These are phyloP conservation scores for Archivesica marissinica DNA, from an alignment of 1,140 invertebrate species.

Conservation along the genomic window DNA sequence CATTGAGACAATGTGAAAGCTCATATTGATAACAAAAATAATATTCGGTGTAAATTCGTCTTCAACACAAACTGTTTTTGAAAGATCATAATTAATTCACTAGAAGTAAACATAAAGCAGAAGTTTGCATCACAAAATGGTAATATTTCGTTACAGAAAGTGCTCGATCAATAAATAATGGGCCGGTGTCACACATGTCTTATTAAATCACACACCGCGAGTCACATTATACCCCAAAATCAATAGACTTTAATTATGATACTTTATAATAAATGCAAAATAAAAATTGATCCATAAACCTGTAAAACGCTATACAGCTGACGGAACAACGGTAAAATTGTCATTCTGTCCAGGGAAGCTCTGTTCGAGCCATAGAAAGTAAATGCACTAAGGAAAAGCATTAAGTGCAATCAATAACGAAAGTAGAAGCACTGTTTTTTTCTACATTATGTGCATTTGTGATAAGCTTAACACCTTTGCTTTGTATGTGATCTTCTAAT, in stretches of 20 bases:
- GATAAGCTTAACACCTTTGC: too few species aligned
- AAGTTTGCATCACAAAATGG: neutral
- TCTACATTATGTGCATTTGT: too few species aligned
- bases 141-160: neutral
- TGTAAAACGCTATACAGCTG: neutral
- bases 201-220: conserved; percentile 32
- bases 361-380: neutral
- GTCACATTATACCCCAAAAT: conserved; percentile 12
- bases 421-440: too few species aligned
- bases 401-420: conserved; percentile 2
- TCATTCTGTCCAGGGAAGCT: neutral
- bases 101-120: conserved; percentile 16
- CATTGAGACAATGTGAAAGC: too few species aligned
- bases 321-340: neutral
- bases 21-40: too few species aligned
- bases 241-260: conserved; percentile 45
- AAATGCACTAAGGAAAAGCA: neutral
- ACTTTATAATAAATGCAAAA: conserved; percentile 36
- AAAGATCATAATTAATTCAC: conserved; percentile 5
- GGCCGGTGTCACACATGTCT: conserved; percentile 2
- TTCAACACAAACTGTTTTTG: neutral
- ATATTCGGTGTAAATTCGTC: too few species aligned
- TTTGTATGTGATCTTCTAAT: too few species aligned
- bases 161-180: conserved; percentile 14
- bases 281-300: conserved; percentile 22